Conservation (phyloP, 2,797 vertebrate species). For the Acanthopagrus latus region DNA sequence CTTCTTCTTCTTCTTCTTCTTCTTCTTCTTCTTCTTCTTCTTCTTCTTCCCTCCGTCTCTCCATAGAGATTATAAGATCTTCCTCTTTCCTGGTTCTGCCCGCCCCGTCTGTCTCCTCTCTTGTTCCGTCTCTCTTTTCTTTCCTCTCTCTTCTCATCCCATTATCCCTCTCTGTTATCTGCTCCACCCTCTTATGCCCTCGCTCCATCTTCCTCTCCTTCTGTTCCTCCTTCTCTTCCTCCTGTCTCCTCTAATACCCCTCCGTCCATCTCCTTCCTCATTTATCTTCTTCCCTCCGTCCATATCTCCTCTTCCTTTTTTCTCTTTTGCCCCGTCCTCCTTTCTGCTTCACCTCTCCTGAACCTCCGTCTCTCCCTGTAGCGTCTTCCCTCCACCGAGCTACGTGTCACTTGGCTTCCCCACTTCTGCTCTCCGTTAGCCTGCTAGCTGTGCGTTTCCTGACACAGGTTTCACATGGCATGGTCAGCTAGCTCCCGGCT, state of each 20-base stretch:
- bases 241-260: constrained; percentile 17
- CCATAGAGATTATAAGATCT: not conserved
- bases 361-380: constrained; percentile 17
- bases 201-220: not conserved
- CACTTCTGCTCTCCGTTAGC: constrained; percentile 1
- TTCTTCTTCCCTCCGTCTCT: not conserved
- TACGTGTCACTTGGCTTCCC: constrained; percentile 1
- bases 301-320: not conserved
- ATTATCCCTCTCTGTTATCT: constrained; percentile 8
- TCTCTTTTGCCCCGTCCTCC: not conserved
- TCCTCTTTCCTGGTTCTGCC: not conserved
- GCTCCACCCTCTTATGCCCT: not conserved
- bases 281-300: constrained; percentile 10
- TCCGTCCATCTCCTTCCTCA: constrained; percentile 11
- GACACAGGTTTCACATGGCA: constrained; percentile 35
- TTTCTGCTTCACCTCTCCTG: constrained; percentile 49
- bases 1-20: not conserved
- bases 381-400: not conserved
- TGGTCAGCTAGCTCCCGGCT: constrained; percentile 34
- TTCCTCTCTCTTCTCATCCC: not conserved
- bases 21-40: not conserved
- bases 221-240: not conserved
- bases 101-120: not conserved
- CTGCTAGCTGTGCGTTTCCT: constrained; percentile 14
- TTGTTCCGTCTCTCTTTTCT: not conserved